Evolutionary conservation across 2,113 vertebrate genomes (phyloP).

Genomic region (Anarrhichthys ocellatus): DNA sequence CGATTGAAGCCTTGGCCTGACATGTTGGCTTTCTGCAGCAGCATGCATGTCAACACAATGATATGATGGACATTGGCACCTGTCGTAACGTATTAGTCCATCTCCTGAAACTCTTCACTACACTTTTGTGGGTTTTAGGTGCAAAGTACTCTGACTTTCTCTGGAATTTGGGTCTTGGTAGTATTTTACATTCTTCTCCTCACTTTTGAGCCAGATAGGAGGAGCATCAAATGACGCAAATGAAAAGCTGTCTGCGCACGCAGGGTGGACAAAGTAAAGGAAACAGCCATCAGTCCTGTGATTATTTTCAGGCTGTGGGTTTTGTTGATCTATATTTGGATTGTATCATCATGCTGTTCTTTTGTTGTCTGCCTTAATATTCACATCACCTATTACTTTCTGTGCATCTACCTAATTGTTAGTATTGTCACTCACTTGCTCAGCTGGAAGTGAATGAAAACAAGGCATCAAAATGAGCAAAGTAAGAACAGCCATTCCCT

Average conservation of each 20-base stretch:
- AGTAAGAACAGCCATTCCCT: slow-evolving; percentile 67
- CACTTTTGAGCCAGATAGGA: slow-evolving; percentile 7
- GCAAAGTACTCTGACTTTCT: slow-evolving; percentile 50
- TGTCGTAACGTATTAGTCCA: slow-evolving; percentile 76
- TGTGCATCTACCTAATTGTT: slow-evolving; percentile 59
- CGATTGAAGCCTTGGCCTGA: slow-evolving; percentile 58
- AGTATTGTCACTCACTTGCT: slow-evolving; percentile 69
- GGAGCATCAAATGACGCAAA: slow-evolving; percentile 25
- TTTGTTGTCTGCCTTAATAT: slow-evolving; percentile 20
- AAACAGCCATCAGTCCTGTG: background rate
- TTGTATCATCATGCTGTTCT: slow-evolving; percentile 26
- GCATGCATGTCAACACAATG: slow-evolving; percentile 64
- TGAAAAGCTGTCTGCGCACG: background rate
- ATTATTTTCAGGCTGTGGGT: background rate
- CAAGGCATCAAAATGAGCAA: slow-evolving; percentile 58
- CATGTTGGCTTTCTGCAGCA: slow-evolving; percentile 72
- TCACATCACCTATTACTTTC: slow-evolving; percentile 33
- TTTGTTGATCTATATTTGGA: background rate
- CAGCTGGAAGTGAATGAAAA: slow-evolving; percentile 71
- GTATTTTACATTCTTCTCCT: slow-evolving; percentile 16
- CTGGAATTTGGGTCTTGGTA: slow-evolving; percentile 2
- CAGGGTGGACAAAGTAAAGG: background rate
- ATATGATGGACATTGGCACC: slow-evolving; percentile 82
- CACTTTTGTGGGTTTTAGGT: slow-evolving; percentile 56
- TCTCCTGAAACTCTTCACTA: slow-evolving; percentile 50